Conservation (phyloP, 2,888 invertebrate species). For the Oasisia sp. region DNA sequence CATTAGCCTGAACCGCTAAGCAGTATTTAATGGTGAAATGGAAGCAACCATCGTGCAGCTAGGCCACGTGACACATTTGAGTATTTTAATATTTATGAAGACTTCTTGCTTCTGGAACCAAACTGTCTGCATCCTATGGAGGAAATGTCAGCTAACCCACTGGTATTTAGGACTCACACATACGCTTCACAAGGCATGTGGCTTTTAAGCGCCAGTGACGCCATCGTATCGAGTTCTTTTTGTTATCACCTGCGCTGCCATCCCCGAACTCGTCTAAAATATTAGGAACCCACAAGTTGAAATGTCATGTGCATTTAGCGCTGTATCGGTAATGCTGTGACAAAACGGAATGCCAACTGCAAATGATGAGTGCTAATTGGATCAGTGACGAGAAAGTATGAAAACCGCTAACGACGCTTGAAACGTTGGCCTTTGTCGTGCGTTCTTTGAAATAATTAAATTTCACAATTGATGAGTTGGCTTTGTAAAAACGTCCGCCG, state of each 20-base stretch:
- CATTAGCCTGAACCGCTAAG: not conserved
- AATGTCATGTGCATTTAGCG: not conserved
- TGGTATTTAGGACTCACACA: not conserved
- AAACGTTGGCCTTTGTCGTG: not conserved
- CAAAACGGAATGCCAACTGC: not conserved
- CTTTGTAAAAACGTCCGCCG: not conserved
- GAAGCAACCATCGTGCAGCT: not conserved
- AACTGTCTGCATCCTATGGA: not conserved
- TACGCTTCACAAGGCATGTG: not conserved
- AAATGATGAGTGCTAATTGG: conserved; percentile 10
- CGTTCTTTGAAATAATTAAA: not conserved
- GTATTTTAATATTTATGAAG: not conserved
- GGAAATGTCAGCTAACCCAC: not conserved
- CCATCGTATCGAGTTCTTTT: conserved; percentile 7
- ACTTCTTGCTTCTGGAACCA: not conserved
- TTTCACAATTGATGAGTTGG: not conserved
- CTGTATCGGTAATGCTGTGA: not conserved
- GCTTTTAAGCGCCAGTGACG: not conserved
- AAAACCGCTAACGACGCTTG: not conserved
- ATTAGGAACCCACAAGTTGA: not conserved
- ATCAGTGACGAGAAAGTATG: not conserved
- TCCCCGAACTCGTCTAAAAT: not conserved
- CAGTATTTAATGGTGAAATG: not conserved
- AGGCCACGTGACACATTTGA: not conserved
- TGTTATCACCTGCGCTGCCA: not conserved